A percentile compares a stretch with the other conserved stretches of the same genome.
Conservation (phyloP, 1,140 invertebrate genomes). For the Drosophila ananassae region DNA sequence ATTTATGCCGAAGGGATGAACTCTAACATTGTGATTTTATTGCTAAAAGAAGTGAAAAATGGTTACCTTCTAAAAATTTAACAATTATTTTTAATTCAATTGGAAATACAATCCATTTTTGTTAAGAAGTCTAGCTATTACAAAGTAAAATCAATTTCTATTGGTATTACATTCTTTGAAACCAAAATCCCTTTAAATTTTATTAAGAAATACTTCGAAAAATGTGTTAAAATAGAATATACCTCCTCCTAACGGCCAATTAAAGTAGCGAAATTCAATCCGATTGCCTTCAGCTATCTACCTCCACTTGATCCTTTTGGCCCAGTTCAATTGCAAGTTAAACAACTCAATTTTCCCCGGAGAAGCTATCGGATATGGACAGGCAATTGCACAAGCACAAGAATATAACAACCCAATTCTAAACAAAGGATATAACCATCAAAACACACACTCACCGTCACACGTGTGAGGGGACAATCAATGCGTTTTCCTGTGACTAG, state of each 20-base stretch:
- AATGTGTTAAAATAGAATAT: too few species aligned
- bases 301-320: constrained; percentile 19
- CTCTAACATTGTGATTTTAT: neutral
- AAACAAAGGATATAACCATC: constrained; percentile 30
- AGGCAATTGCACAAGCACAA: constrained; percentile 45
- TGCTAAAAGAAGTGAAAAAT: neutral
- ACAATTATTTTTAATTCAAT: neutral
- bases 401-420: constrained; percentile 11
- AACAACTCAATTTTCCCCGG: constrained; percentile 68
- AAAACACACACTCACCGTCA: constrained; percentile 12
- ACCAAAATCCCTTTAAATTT: too few species aligned
- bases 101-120: neutral
- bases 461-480: constrained; percentile 45
- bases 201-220: too few species aligned
- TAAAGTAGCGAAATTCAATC: neutral
- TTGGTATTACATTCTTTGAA: too few species aligned
- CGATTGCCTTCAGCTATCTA: neutral
- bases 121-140: too few species aligned
- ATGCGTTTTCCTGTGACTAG: constrained; percentile 57
- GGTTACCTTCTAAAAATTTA: neutral
- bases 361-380: constrained; percentile 42
- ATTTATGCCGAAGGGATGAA: neutral
- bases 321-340: constrained; percentile 64
- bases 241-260: too few species aligned
- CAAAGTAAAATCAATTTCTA: too few species aligned